Percentiles rank a stretch among this genome's conserved stretches.
These are phyloP conservation scores for Lynx canadensis DNA, from an alignment of 2,113 vertebrate species.

Conservation along the genomic window DNA sequence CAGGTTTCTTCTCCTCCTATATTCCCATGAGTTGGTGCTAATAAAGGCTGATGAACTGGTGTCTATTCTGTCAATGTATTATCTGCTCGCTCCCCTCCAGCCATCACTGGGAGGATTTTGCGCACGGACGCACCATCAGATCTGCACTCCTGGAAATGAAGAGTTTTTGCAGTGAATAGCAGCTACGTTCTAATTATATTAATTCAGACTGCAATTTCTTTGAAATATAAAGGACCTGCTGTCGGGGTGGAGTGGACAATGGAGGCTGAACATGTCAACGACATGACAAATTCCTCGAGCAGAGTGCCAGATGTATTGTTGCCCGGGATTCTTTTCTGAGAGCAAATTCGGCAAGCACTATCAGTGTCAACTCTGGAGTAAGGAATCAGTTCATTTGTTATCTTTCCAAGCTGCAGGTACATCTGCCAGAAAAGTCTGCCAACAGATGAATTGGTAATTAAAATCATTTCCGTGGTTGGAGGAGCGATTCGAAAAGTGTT, in stretches of 20 bases:
- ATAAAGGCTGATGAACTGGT: neutral
- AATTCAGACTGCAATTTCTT: conserved; percentile 80
- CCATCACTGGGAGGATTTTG: conserved; percentile 9
- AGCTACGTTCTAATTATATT: conserved; percentile 83
- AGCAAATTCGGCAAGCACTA: conserved; percentile 49
- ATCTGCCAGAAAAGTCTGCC: conserved; percentile 78
- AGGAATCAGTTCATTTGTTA: conserved; percentile 68
- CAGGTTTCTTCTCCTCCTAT: neutral
- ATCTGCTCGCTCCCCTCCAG: neutral
- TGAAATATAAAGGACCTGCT: conserved; percentile 81
- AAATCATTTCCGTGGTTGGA: conserved; percentile 74
- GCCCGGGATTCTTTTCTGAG: conserved; percentile 65
- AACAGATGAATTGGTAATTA: conserved; percentile 80
- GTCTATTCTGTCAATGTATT: neutral
- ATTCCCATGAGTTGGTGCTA: neutral
- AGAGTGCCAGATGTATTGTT: conserved; percentile 76
- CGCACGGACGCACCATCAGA: conserved; percentile 57
- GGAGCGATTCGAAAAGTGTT: conserved; percentile 54
- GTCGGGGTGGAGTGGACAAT: conserved; percentile 74
- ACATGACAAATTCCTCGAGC: conserved; percentile 76
- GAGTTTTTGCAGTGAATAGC: conserved; percentile 71
- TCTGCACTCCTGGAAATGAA: conserved; percentile 72
- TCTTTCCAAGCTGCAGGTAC: conserved; percentile 77
- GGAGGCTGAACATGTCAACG: conserved; percentile 77
- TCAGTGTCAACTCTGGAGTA: conserved; percentile 60